Base-by-base conservation (phyloP, 2,113 vertebrate genomes). In the Oenanthe oenanthe region DNA sequence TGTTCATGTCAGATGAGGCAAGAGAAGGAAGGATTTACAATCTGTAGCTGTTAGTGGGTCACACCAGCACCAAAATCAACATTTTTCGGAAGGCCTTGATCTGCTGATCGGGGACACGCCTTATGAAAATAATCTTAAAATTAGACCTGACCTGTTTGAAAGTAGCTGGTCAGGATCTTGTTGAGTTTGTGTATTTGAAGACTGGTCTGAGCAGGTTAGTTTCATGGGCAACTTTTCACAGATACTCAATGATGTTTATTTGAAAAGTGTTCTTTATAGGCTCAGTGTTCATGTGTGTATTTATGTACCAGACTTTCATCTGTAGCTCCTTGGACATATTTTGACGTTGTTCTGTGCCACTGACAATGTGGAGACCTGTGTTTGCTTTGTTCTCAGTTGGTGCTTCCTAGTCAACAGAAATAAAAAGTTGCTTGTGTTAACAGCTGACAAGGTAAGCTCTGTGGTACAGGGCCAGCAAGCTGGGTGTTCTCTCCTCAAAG, bases 251-350 rank as follows among this genome's bases (percentile, higher is more conserved):
- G 38, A 16, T 32, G 32, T 25, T 86, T 88, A 45, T 54, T 54
- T 50, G 47, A 62, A 77, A 62, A 0, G 6, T 48, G 17, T 54
- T 79, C 42, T 68, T 74, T 40, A n/a, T 9, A 17, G 11, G 32
- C 10, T 36, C 1, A 0, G 9, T 83, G 28, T 67, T 62, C 0
- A 9, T 38, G 12, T 42, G 13, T 50, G 12, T 67, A 3, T 82
- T 90, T 56, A 11, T n/a, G 22, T 47, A 10, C 51, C 9, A 11
- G 38, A 24, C 36, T 75, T 84, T 81, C 88, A 48, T 36, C 38
- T 65, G 40, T 10, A 32, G 13, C 25, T 72, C 65, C 57, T 78
- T 71, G 57, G 70, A 36, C 9, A 3, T 16, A 28, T 16, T 84
- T 81, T 65, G n/a, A 22, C 13, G 1, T 29, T 12, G 18, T 77